Percentiles rank a stretch among this genome's conserved stretches.
Evolutionary conservation across 2,113 vertebrate genomes (phyloP).

Genomic region (Nothobranchius kuhntae): DNA sequence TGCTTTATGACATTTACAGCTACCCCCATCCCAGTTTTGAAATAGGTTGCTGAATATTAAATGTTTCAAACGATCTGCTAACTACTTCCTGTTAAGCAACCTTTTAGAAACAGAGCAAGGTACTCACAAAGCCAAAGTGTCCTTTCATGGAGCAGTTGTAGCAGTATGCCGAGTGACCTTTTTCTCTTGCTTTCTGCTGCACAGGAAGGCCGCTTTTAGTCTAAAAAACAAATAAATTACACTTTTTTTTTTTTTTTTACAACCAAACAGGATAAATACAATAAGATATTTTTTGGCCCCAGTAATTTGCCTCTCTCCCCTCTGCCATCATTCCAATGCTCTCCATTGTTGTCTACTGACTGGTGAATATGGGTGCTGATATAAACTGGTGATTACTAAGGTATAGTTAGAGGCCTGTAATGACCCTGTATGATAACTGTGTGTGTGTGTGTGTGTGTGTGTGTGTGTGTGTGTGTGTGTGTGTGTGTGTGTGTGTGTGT

Average conservation of each 20-base stretch:
- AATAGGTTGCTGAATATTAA: too few species aligned
- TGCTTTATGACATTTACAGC: too few species aligned
- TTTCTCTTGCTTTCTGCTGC: background rate
- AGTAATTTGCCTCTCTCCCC: background rate
- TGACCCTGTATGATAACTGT: slow-evolving; percentile 74
- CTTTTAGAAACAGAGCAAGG: background rate
- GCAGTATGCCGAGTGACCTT: slow-evolving; percentile 63
- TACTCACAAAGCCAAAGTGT: slow-evolving; percentile 80
- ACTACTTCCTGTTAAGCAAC: too few species aligned
- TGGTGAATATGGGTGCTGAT: slow-evolving; percentile 68
- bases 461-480: too few species aligned
- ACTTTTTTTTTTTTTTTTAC: slow-evolving; percentile 3
- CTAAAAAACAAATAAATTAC: slow-evolving; percentile 44
- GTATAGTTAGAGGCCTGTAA: slow-evolving; percentile 79
- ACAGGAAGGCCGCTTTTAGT: slow-evolving; percentile 51
- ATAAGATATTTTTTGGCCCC: slow-evolving; percentile 18
- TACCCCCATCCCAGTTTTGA: too few species aligned
- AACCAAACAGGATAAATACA: background rate
- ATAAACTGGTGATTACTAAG: slow-evolving; percentile 71
- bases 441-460: too few species aligned
- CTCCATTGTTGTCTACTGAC: slow-evolving; percentile 44
- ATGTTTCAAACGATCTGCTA: background rate
- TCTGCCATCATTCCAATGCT: slow-evolving; percentile 60
- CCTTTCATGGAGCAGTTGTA: slow-evolving; percentile 80
- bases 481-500: too few species aligned